Evolutionary conservation across 2,888 invertebrate species (phyloP).

Genomic region (Philopedon plagiatum): DNA sequence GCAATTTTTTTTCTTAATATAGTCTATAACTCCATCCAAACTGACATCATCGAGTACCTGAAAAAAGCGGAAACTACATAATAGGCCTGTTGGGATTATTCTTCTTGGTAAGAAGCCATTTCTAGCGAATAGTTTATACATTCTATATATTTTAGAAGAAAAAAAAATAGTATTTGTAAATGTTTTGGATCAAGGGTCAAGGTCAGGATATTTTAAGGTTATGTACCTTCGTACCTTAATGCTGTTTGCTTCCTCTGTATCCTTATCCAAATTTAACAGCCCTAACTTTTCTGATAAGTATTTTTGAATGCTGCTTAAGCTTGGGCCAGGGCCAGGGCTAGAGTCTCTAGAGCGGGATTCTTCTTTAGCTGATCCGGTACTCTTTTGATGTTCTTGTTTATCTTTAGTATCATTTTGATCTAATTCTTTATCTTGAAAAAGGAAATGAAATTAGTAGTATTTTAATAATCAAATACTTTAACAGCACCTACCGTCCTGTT

Average conservation of each 20-base stretch:
- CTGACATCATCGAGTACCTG: constrained; percentile 79
- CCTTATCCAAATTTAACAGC: constrained; percentile 68
- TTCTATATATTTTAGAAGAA: constrained; percentile 22
- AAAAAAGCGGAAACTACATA: constrained; percentile 48
- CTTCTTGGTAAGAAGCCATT: background rate
- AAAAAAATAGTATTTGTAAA: background rate
- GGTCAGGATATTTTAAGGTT: constrained; percentile 55
- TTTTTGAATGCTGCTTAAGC: constrained; percentile 76
- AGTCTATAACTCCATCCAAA: constrained; percentile 83
- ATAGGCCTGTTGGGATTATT: constrained; percentile 6
- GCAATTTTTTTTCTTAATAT: constrained; percentile 83
- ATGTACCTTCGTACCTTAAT: constrained; percentile 45
- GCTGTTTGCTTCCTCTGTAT: constrained; percentile 61
- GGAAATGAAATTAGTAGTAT: background rate
- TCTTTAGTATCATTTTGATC: background rate
- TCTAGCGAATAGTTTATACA: constrained; percentile 11
- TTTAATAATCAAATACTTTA: background rate
- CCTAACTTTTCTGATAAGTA: constrained; percentile 78
- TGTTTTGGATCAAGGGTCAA: constrained; percentile 7
- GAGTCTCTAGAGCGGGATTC: constrained; percentile 31
- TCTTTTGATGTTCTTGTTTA: background rate
- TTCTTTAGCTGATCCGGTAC: background rate
- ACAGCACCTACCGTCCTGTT: background rate
- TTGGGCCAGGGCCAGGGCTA: constrained; percentile 55
- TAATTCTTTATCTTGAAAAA: background rate